phyloP scores from a whole-genome alignment of 2,888 invertebrate species.

The Coenonympha glycerion region DNA sequence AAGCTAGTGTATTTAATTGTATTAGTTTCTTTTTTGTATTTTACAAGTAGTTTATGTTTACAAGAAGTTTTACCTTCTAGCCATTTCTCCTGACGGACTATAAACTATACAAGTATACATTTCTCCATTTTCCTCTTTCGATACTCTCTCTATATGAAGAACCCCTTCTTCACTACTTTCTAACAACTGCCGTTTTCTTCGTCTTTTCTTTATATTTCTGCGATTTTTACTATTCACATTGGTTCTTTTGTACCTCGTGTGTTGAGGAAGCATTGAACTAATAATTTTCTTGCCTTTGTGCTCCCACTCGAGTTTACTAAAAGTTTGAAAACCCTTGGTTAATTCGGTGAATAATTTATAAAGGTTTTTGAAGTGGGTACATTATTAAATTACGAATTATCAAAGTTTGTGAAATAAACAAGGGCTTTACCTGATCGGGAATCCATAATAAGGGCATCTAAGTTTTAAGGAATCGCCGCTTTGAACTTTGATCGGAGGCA shows the following conservation, averaged over 20 bases:
- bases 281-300: slow-evolving; percentile 61
- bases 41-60: too few relatives aligned
- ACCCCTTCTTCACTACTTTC: slow-evolving; percentile 72
- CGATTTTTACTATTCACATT: slow-evolving; percentile 30
- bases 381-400: background rate
- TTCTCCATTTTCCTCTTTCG: slow-evolving; percentile 82
- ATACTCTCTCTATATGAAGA: slow-evolving; percentile 75
- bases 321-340: slow-evolving; percentile 8
- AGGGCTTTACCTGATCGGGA: slow-evolving; percentile 80
- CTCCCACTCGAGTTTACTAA: slow-evolving; percentile 68
- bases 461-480: slow-evolving; percentile 84
- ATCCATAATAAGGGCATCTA: slow-evolving; percentile 89
- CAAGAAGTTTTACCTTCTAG: slow-evolving; percentile 79
- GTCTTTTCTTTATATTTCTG: slow-evolving; percentile 37
- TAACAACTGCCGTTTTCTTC: slow-evolving; percentile 55
- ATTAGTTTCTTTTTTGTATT: too few relatives aligned
- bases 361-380: too few relatives aligned
- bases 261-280: slow-evolving; percentile 51
- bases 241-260: slow-evolving; percentile 55
- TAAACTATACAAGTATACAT: slow-evolving; percentile 87
- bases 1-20: too few relatives aligned
- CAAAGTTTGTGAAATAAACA: background rate
- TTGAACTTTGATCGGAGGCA: slow-evolving; percentile 85
- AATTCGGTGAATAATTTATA: too few relatives aligned
- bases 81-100: slow-evolving; percentile 84